A percentile compares a stretch with the other conserved stretches of the same genome.
Conservation (phyloP, 1,140 invertebrate genomes). For the Halictus rubicundus region DNA sequence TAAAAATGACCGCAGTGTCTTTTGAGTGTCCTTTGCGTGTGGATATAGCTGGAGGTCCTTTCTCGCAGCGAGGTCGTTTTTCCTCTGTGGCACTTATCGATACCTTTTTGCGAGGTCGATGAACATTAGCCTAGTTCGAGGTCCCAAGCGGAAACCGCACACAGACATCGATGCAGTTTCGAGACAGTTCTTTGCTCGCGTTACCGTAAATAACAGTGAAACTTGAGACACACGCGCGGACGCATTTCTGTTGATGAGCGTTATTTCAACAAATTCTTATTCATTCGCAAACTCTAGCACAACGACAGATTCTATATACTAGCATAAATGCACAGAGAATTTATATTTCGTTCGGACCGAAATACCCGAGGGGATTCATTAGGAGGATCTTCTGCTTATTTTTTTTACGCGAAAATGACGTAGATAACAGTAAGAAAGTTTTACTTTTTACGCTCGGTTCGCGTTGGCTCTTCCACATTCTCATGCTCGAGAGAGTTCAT, state of each 20-base stretch:
- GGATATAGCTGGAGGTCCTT: conserved; percentile 16
- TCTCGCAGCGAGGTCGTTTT: conserved; percentile 33
- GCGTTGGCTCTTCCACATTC: neutral
- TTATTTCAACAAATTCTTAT: neutral
- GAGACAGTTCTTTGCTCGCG: conserved; percentile 32
- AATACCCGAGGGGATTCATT: neutral
- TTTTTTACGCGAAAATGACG: neutral
- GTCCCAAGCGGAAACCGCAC: conserved; percentile 7
- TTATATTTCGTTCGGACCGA: neutral
- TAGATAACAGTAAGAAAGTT: conserved; percentile 2
- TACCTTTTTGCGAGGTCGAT: conserved; percentile 45
- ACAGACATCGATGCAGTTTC: conserved; percentile 39
- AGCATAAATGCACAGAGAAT: too few species aligned
- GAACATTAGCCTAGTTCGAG: conserved; percentile 46
- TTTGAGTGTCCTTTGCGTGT: conserved; percentile 2
- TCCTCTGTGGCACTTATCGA: conserved; percentile 46
- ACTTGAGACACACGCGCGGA: conserved; percentile 6
- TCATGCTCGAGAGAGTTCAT: neutral
- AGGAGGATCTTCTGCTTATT: neutral
- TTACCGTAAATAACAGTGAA: conserved; percentile 17
- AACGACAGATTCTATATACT: too few species aligned
- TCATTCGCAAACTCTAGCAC: neutral
- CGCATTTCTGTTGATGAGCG: conserved; percentile 21
- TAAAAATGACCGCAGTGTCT: conserved; percentile 8
- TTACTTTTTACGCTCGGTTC: neutral